These are phyloP conservation scores for Leptinotarsa lineolata DNA, from an alignment of 1,140 invertebrate species.

Conservation along the genomic window DNA sequence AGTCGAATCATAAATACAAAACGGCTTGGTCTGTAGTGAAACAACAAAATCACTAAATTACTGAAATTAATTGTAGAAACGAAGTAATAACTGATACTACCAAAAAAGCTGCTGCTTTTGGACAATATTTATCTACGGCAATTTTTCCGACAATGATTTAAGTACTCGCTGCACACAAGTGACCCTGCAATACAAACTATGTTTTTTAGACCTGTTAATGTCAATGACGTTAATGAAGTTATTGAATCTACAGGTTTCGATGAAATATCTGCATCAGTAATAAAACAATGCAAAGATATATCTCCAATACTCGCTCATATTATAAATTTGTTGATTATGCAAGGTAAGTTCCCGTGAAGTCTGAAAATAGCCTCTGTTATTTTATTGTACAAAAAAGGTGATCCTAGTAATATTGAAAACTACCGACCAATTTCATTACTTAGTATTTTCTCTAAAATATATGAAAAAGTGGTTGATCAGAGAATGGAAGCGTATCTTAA, in stretches of 20 bases:
- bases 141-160: not conserved
- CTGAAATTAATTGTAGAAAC: not conserved
- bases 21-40: slow-evolving; percentile 19
- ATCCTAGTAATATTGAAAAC: slow-evolving; percentile 13
- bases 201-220: not conserved
- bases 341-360: not conserved
- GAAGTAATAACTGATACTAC: slow-evolving; percentile 6
- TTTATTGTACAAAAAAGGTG: not conserved
- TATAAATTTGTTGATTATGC: slow-evolving; percentile 13
- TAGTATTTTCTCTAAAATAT: slow-evolving; percentile 3
- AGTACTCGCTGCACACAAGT: slow-evolving; percentile 9
- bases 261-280: slow-evolving; percentile 8
- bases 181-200: not conserved
- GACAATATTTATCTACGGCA: not conserved
- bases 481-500: not conserved
- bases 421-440: slow-evolving; percentile 9
- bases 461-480: slow-evolving; percentile 9
- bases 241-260: slow-evolving; percentile 9
- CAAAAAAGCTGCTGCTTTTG: slow-evolving; percentile 11
- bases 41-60: not conserved
- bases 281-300: slow-evolving; percentile 9
- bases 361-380: not conserved
- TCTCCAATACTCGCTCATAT: slow-evolving; percentile 12
- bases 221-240: not conserved
- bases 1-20: not conserved